These are phyloP conservation scores for Oncorhynchus nerka DNA, from an alignment of 2,113 vertebrate genomes.

Conservation along the genomic window DNA sequence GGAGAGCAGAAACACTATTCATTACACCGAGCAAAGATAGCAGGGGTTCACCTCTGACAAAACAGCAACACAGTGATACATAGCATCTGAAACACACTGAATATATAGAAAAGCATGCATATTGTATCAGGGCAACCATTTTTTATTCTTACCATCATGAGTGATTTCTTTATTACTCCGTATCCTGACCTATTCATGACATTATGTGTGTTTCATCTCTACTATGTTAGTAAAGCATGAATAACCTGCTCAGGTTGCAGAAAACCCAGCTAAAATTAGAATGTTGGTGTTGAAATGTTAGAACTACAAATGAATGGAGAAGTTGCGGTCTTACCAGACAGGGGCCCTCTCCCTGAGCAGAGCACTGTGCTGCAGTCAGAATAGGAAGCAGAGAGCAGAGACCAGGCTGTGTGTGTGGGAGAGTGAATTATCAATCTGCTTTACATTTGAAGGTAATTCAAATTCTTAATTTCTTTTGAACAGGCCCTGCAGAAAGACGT, in stretches of 20 bases:
- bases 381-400: constrained; percentile 19
- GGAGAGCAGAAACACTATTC: background rate
- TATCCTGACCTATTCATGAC: background rate
- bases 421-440: constrained; percentile 71
- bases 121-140: background rate
- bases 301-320: constrained; percentile 9
- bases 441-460: constrained; percentile 79
- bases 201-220: background rate
- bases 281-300: background rate
- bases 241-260: background rate
- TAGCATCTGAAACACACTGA: background rate
- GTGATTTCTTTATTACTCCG: background rate
- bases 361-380: background rate
- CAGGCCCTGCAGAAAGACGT: constrained; percentile 67
- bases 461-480: constrained; percentile 77
- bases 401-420: constrained; percentile 29
- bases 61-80: background rate
- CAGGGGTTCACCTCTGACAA: background rate
- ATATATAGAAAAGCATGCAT: background rate
- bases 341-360: constrained; percentile 9
- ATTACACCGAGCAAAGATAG: background rate
- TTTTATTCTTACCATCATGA: background rate
- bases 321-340: background rate
- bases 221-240: background rate
- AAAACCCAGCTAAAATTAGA: background rate